phyloP scores from a whole-genome alignment of 2,797 vertebrate genomes.

The Hippocampus kuda region DNA sequence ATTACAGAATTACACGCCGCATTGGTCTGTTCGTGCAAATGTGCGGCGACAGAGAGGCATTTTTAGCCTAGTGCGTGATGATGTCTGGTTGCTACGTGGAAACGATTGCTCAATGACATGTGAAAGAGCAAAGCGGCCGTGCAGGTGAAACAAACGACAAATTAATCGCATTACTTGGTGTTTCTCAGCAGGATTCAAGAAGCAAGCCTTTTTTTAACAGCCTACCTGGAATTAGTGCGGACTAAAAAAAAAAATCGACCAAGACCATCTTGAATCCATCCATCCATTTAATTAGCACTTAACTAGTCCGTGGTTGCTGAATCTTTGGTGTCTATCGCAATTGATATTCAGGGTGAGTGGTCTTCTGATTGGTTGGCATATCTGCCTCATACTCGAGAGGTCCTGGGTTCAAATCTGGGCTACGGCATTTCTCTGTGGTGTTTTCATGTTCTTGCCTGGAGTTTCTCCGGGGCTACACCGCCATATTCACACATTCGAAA shows the following conservation, averaged over 20 bases:
- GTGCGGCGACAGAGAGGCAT: neutral
- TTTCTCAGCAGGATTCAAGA: neutral
- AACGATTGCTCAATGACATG: conserved; percentile 32
- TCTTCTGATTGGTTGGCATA: neutral
- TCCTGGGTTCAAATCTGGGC: too few species aligned
- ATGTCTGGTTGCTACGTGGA: conserved; percentile 32
- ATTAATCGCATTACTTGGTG: neutral
- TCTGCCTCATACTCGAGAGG: too few species aligned
- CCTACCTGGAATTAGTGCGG: neutral
- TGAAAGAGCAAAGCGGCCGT: conserved; percentile 22
- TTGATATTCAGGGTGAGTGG: neutral
- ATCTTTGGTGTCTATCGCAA: neutral
- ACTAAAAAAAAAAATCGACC: neutral
- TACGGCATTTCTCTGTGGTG: too few species aligned
- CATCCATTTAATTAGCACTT: neutral
- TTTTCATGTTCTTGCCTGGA: too few species aligned
- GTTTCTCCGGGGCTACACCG: too few species aligned
- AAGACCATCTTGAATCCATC: neutral
- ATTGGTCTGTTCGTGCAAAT: conserved; percentile 15
- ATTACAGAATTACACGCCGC: conserved; percentile 29
- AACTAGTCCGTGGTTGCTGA: neutral
- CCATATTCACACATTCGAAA: too few species aligned
- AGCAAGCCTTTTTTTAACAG: neutral
- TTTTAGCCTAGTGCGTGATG: conserved; percentile 3
- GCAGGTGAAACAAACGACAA: neutral